Base-by-base conservation (phyloP, 2,113 vertebrate species). In the Cebidichthys violaceus region DNA sequence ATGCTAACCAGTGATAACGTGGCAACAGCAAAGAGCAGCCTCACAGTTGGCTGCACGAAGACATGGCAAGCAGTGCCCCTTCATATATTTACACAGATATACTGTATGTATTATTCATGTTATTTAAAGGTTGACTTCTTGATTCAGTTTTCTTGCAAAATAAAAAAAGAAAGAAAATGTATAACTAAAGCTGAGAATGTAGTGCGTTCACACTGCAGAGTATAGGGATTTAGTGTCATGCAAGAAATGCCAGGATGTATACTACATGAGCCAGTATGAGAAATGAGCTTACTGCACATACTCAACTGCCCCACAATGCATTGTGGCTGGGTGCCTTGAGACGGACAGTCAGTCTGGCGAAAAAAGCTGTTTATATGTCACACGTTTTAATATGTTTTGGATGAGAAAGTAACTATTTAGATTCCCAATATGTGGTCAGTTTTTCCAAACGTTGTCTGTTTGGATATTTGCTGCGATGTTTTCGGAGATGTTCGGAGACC, bases 1-100 rank as follows among this genome's bases (percentile, higher is more conserved):
- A 67, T 27, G 69, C 54, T 71, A 69, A 61, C 35, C n/a, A 62
- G 50, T 6, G 65, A 84, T 77, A 89, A 83, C 31, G 50, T 14
- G 31, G 54, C 61, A n/a, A 35, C 70, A 39, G 47, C 35, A 61
- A 43, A 54, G 9, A 79, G 52, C 67, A 67, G 18, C 27, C 2
- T n/a, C 35, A 50, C 35, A 85, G 27, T 57, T 37, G 52, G 59
- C 33, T 73, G 80, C 69, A 22, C 1, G 33, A 39, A 17, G 13
- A 11, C 33, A 14, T 43, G 33, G 29, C 9, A 55, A 41, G 59
- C 65, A 24, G 17, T 45, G 33, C 11, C 4, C 29, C 17, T 14
- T 35, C 20, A n/a, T 33, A 20, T 17, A 45, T 50, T 50, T 37
- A 41, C 2, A 39, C 55, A 55, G 37, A 33, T 27, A 18, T 14